Evolutionary conservation across 2,888 invertebrate species (phyloP).

Genomic region (Erannis defoliaria): DNA sequence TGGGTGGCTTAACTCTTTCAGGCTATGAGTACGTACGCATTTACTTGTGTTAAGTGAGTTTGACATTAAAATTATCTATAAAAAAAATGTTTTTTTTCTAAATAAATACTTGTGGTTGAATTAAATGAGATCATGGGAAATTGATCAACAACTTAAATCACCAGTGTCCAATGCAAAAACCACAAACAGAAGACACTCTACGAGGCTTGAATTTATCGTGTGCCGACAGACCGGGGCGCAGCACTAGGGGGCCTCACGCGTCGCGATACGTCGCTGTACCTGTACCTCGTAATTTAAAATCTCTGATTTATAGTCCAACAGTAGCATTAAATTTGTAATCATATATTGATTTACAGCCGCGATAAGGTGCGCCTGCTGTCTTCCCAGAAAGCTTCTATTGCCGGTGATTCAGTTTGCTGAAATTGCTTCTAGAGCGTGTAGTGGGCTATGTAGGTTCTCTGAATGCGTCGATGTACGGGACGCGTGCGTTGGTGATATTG

Average conservation of each 20-base stretch:
- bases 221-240: slow-evolving; percentile 79
- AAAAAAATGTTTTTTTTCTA: too few relatives aligned
- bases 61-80: too few relatives aligned
- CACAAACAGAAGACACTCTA: slow-evolving; percentile 4
- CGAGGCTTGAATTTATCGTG: slow-evolving; percentile 69
- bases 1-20: too few relatives aligned
- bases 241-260: slow-evolving; percentile 86
- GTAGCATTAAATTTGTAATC: slow-evolving; percentile 87
- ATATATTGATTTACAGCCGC: slow-evolving; percentile 85
- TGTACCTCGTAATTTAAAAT: slow-evolving; percentile 85
- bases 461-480: slow-evolving; percentile 15
- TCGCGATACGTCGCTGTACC: slow-evolving; percentile 79
- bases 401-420: slow-evolving; percentile 62
- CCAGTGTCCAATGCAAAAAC: neutral
- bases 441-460: slow-evolving; percentile 47
- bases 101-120: too few relatives aligned
- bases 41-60: too few relatives aligned
- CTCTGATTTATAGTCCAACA: slow-evolving; percentile 84
- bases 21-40: too few relatives aligned
- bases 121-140: neutral
- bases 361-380: slow-evolving; percentile 81
- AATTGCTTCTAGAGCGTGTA: slow-evolving; percentile 68
- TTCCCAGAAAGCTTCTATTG: slow-evolving; percentile 78
- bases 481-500: slow-evolving; percentile 45
- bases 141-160: neutral